Evolutionary conservation across 2,888 invertebrate genomes (phyloP).

Genomic region (Dynastes hyllus): DNA sequence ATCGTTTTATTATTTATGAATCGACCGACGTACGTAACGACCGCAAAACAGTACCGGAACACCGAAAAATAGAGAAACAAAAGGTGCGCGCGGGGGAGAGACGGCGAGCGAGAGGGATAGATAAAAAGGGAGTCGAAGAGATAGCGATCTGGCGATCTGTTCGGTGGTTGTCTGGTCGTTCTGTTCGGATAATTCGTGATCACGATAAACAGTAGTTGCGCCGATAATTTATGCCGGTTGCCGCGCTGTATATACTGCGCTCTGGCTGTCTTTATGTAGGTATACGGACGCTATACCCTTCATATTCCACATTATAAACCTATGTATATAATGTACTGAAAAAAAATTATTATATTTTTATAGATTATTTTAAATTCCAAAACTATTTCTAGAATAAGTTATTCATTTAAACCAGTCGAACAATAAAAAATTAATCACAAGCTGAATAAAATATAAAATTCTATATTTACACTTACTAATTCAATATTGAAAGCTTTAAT

Average conservation of each 20-base stretch:
- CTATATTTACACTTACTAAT: no score
- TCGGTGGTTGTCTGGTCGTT: conserved; percentile 61
- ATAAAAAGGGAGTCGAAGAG: conserved; percentile 34
- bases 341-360: no score
- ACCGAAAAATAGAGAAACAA: conserved; percentile 4
- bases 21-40: conserved; percentile 2
- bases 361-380: no score
- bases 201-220: conserved; percentile 62
- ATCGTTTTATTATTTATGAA: conserved; percentile 53
- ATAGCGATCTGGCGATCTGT: conserved; percentile 61
- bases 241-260: conserved; percentile 19
- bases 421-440: no score
- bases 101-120: not conserved
- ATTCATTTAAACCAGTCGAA: no score
- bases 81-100: not conserved
- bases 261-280: no score
- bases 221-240: conserved; percentile 58
- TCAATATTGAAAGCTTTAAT: no score
- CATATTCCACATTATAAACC: not conserved
- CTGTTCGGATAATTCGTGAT: conserved; percentile 63
- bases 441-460: no score
- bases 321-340: no score
- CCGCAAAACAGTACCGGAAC: not conserved
- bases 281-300: conserved; percentile 4
- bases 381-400: no score